Conservation (phyloP, 2,113 vertebrate species). For the Nansenia antarctica region DNA sequence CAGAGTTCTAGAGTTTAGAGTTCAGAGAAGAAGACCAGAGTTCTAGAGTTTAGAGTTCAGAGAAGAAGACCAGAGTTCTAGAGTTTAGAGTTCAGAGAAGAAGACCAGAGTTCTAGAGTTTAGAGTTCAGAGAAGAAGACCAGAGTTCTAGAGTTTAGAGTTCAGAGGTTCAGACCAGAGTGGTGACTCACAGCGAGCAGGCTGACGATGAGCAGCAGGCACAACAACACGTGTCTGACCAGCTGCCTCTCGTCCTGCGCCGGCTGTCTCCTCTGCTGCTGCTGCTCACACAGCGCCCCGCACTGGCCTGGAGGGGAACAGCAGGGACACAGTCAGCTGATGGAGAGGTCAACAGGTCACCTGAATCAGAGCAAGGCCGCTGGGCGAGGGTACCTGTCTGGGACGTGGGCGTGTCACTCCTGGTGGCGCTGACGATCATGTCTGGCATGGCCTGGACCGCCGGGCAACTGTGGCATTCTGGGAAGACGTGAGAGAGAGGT, state of each 20-base stretch:
- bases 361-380: background rate
- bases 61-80: accelerated
- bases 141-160: background rate
- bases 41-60: accelerated
- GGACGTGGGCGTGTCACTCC: constrained; percentile 35
- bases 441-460: constrained; percentile 67
- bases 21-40: accelerated
- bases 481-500: too few species aligned
- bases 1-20: accelerated
- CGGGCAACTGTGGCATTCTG: constrained; percentile 76
- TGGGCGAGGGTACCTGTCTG: constrained; percentile 52
- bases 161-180: background rate
- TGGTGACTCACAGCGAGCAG: constrained; percentile 85
- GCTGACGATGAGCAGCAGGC: constrained; percentile 90
- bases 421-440: constrained; percentile 65
- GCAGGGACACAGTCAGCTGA: too few species aligned
- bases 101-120: too few species aligned
- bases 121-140: too few species aligned
- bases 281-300: constrained; percentile 74
- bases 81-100: background rate
- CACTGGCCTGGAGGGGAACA: constrained; percentile 55
- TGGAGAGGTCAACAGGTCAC: background rate
- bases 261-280: constrained; percentile 53
- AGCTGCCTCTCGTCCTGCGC: constrained; percentile 83
- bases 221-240: constrained; percentile 89